phyloP scores from a whole-genome alignment of 37 sponge, comb jelly and placozoan species.

The Spongilla lacustris region DNA sequence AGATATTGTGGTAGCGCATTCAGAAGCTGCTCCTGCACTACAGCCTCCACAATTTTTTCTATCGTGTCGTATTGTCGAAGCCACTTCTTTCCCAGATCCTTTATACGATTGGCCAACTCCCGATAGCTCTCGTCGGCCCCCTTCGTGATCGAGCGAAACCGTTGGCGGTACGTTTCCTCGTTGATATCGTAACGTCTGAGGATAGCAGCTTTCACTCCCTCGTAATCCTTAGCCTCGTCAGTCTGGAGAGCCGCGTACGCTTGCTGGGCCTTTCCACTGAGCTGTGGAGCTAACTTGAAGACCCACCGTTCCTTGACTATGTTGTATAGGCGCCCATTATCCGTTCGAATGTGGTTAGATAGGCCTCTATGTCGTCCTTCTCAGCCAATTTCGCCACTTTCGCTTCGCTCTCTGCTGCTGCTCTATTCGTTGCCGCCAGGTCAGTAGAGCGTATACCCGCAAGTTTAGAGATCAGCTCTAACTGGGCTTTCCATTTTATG shows the following conservation, averaged over 20 bases:
- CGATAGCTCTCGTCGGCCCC: constrained; percentile 18
- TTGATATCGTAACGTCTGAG: constrained; percentile 20
- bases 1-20: neutral
- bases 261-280: constrained; percentile 36
- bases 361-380: too few relatives aligned
- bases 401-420: too few relatives aligned
- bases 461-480: too few relatives aligned
- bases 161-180: constrained; percentile 18
- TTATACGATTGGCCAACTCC: constrained; percentile 7
- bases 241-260: constrained; percentile 44
- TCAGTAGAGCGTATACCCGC: too few relatives aligned
- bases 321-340: too few relatives aligned
- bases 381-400: too few relatives aligned
- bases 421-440: too few relatives aligned
- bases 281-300: constrained; percentile 23
- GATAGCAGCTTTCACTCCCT: constrained; percentile 21
- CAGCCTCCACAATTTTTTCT: neutral
- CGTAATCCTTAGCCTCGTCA: constrained; percentile 19
- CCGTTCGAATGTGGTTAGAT: too few relatives aligned
- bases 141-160: constrained; percentile 15
- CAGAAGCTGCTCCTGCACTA: neutral
- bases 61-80: neutral
- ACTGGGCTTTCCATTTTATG: too few relatives aligned
- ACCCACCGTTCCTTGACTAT: neutral
- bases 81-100: neutral